Evolutionary conservation across 2,113 vertebrate genomes (phyloP).

Genomic region (Eidolon helvum): DNA sequence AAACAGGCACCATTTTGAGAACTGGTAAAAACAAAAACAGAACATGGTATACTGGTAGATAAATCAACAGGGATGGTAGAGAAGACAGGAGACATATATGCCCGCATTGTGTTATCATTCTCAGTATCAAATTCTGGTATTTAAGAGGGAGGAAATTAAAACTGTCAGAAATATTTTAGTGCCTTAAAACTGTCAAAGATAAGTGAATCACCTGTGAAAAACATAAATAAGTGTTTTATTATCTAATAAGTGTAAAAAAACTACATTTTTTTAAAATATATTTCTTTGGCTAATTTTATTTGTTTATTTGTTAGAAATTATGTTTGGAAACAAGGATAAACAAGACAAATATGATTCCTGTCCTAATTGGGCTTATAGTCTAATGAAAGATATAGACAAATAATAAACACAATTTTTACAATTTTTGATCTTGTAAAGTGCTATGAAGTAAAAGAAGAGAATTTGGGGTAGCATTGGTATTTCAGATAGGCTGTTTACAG

Average conservation of each 20-base stretch:
- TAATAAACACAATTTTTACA: not conserved
- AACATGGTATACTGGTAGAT: not conserved
- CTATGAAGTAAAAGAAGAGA: not conserved
- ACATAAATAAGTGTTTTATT: not conserved
- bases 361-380: not conserved
- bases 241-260: not conserved
- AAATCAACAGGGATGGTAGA: rapidly evolving
- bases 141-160: not conserved
- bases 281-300: not conserved
- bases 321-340: not conserved
- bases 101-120: rapidly evolving
- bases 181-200: not conserved
- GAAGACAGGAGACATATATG: not conserved
- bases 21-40: not conserved
- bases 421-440: not conserved
- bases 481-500: not conserved
- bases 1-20: not conserved
- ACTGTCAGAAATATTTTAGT: not conserved
- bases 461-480: not conserved
- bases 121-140: not conserved
- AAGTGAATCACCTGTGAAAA: not conserved
- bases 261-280: not conserved
- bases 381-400: not conserved
- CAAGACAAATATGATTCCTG: not conserved
- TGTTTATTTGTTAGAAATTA: not conserved